Evolutionary conservation across 2,113 vertebrate genomes (phyloP), one percentile per base, ranked within the genome.

Genomic region (Saiga tatarica): DNA sequence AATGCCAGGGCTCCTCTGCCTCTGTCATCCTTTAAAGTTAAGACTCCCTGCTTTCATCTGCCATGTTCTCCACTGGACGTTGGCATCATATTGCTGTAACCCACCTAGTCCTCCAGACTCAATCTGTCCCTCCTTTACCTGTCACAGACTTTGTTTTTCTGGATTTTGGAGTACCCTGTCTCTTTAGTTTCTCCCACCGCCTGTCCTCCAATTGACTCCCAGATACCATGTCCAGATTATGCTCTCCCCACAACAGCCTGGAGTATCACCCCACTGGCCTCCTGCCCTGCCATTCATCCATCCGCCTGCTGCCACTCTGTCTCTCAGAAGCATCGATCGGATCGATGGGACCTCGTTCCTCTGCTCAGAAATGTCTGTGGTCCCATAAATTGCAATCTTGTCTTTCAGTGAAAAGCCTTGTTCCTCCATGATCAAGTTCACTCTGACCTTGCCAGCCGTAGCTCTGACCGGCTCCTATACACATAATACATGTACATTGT

Each of bases 261-360:
- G 45, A 50, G 28, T 28, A 7, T 53, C 23, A 26, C 19, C 16
- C 30, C 17, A 0, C 6, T 5, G 52, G 15, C 60, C 4, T 83
- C 62, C 64, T 5, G 1, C 13, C 7, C 13, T 0, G 0, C 52
- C 26, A 39, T 23, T 52, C 7, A 9, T 45, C n/a, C 1, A 1
- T 23, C 59, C 0, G 1, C 12, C 45, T 15, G 19, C 21, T 26
- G 19, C 7, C 7, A 42, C 39, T 21, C 23, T 11, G 47, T 19
- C 36, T 76, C 53, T 60, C 62, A 36, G 55, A 36, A 50, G 60
- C 36, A 55, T 26, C 5, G 13, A 52, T 39, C 3, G 7, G 15
- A 60, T 39, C 28, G 23, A 62, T 14, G 11, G 67, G 84, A 25
- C 33, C 28, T 14, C 21, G 28, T 17, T 50, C 42, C 19, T 76